Conservation (phyloP, 2,113 vertebrate species). For the Sinocyclocheilus anophthalmus region DNA sequence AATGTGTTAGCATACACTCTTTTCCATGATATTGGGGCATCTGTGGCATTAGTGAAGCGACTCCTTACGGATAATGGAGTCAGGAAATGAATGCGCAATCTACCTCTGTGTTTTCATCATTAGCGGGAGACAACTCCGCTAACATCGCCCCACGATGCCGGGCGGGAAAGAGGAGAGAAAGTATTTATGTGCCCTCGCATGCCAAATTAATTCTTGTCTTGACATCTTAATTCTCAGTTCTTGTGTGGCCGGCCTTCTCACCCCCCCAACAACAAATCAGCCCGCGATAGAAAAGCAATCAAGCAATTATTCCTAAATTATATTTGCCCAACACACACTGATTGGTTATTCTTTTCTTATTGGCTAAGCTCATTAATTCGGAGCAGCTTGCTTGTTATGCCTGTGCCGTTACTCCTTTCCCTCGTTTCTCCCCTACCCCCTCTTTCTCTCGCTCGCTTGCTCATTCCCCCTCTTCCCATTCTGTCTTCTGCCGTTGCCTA, state of each 20-base stretch:
- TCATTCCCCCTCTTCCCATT: slow-evolving; percentile 78
- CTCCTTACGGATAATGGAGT: slow-evolving; percentile 79
- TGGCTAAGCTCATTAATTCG: slow-evolving; percentile 99
- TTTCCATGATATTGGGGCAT: slow-evolving; percentile 79
- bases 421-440: slow-evolving; percentile 65
- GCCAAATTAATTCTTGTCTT: slow-evolving; percentile 99
- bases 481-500: slow-evolving; percentile 85
- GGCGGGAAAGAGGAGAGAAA: slow-evolving; percentile 81
- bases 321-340: slow-evolving; percentile 99
- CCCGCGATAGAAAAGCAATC: slow-evolving; percentile 99
- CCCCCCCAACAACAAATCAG: too few species aligned
- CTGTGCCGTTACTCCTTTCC: slow-evolving; percentile 95
- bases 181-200: slow-evolving; percentile 95
- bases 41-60: slow-evolving; percentile 76
- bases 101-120: slow-evolving; percentile 91
- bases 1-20: slow-evolving; percentile 75
- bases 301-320: slow-evolving; percentile 99
- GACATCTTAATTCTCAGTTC: slow-evolving; percentile 99
- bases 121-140: slow-evolving; percentile 83
- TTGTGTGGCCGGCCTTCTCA: too few species aligned
- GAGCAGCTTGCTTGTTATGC: slow-evolving; percentile 99
- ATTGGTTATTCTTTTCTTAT: slow-evolving; percentile 99
- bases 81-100: slow-evolving; percentile 84
- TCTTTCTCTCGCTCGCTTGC: slow-evolving; percentile 49
- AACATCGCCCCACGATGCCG: slow-evolving; percentile 74